These are phyloP conservation scores for Stenoptilia bipunctidactyla DNA, from an alignment of 2,888 invertebrate species.

Conservation along the genomic window DNA sequence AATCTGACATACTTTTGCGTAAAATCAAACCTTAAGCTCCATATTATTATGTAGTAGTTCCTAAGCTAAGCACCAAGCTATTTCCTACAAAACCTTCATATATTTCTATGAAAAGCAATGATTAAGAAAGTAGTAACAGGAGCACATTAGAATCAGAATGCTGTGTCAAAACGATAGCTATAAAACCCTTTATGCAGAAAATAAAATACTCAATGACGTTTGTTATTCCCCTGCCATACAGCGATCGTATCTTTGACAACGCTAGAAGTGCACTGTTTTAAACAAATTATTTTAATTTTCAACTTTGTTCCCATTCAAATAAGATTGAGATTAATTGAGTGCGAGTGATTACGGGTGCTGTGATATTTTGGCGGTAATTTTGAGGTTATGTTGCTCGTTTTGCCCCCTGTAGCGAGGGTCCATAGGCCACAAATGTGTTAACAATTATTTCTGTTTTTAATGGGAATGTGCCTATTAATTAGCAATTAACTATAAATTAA, in stretches of 20 bases:
- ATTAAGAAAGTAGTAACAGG: no score
- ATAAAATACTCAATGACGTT: conserved; percentile 26
- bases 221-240: conserved; percentile 14
- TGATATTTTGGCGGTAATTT: background rate
- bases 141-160: background rate
- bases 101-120: no score
- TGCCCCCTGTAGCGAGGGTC: conserved; percentile 17
- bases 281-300: background rate
- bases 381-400: conserved; percentile 4
- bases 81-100: no score
- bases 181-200: conserved; percentile 24
- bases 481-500: background rate
- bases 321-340: background rate
- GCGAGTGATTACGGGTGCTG: background rate
- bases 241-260: background rate
- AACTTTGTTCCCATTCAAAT: background rate
- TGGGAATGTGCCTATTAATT: background rate
- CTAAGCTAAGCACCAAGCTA: no score
- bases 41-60: no score
- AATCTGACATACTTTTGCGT: no score
- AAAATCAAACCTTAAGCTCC: no score
- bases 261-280: background rate
- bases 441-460: background rate
- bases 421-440: conserved; percentile 9
- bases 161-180: conserved; percentile 10